Conservation (phyloP, 2,113 vertebrate genomes). For the Parus major region DNA sequence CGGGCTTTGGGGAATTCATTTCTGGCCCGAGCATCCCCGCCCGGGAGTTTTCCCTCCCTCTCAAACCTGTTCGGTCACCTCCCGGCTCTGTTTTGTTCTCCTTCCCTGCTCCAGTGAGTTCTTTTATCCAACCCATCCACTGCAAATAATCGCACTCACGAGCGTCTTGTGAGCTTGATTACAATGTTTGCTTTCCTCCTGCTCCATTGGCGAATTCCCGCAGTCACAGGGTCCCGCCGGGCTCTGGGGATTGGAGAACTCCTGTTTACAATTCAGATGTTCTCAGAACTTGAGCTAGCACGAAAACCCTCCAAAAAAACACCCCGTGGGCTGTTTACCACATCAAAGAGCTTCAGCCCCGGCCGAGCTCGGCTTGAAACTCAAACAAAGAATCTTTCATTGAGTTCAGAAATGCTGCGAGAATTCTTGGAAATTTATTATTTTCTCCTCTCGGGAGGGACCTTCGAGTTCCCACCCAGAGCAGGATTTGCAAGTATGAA, state of each 20-base stretch:
- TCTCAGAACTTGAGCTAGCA: constrained; percentile 59
- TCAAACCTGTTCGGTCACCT: constrained; percentile 63
- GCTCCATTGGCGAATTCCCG: constrained; percentile 49
- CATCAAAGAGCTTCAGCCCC: constrained; percentile 52
- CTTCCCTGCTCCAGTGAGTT: constrained; percentile 54
- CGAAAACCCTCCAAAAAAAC: constrained; percentile 42
- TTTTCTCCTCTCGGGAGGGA: neutral
- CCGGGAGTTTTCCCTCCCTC: neutral
- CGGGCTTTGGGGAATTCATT: neutral
- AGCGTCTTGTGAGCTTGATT: constrained; percentile 27
- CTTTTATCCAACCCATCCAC: constrained; percentile 64
- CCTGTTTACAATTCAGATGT: constrained; percentile 56
- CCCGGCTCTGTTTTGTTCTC: constrained; percentile 35
- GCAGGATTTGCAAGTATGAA: neutral
- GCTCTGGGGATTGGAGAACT: neutral
- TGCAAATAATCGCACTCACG: constrained; percentile 56
- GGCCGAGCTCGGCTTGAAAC: constrained; percentile 35
- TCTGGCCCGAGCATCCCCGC: constrained; percentile 28
- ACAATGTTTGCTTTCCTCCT: constrained; percentile 50
- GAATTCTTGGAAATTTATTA: neutral
- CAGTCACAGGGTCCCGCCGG: constrained; percentile 31
- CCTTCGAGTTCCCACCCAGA: neutral
- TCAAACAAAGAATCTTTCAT: constrained; percentile 62
- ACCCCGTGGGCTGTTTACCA: constrained; percentile 49
- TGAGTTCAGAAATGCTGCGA: constrained; percentile 27